Evolutionary conservation across 2,113 vertebrate species (phyloP).

Genomic region (Picathartes gymnocephalus): DNA sequence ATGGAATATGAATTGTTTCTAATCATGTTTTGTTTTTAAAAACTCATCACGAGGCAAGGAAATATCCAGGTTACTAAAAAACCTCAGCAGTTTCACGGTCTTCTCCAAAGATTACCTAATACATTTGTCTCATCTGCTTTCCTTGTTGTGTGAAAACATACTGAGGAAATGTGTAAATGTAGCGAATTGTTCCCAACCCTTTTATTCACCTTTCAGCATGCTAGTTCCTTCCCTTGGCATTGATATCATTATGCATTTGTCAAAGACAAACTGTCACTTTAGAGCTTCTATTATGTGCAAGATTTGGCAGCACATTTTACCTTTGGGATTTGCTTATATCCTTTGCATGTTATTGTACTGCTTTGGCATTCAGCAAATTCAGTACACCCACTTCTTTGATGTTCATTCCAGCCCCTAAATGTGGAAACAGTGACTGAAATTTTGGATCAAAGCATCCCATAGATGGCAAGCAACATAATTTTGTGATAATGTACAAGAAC

Average conservation of each 20-base stretch:
- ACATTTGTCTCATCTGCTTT: conserved; percentile 67
- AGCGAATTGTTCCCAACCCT: conserved; percentile 75
- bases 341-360: conserved; percentile 80
- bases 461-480: conserved; percentile 66
- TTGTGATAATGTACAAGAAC: conserved; percentile 65
- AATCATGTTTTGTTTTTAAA: conserved; percentile 45
- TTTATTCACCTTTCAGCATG: conserved; percentile 76
- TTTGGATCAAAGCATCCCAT: conserved; percentile 77
- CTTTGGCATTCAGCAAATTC: conserved; percentile 77
- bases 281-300: conserved; percentile 78
- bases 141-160: conserved; percentile 75
- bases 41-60: conserved; percentile 1
- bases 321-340: conserved; percentile 81
- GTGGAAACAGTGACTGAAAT: conserved; percentile 83
- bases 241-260: conserved; percentile 76
- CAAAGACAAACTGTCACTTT: conserved; percentile 79
- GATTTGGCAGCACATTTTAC: conserved; percentile 76
- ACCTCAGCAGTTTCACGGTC: not conserved
- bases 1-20: conserved; percentile 42
- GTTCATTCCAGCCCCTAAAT: conserved; percentile 77
- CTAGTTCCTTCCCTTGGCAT: conserved; percentile 80
- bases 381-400: conserved; percentile 77
- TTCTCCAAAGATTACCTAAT: conserved; percentile 62
- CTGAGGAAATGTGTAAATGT: conserved; percentile 75
- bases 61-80: conserved; percentile 52